Percentiles rank a stretch among this genome's conserved stretches.
These are phyloP conservation scores for Trachymyrmex septentrionalis DNA, from an alignment of 1,140 invertebrate genomes.

Conservation along the genomic window DNA sequence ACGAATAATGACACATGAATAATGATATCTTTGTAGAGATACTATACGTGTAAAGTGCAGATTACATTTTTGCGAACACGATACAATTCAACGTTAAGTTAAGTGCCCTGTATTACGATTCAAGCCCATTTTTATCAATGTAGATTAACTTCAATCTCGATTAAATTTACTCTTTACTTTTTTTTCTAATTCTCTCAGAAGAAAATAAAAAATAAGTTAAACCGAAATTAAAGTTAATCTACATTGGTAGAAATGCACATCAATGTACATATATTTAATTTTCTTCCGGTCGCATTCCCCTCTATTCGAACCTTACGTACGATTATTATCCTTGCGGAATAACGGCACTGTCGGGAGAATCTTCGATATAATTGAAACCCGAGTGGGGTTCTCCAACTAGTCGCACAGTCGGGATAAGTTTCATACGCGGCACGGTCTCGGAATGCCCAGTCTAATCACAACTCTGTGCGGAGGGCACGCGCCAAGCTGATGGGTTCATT, in stretches of 20 bases:
- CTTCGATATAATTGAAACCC: conserved; percentile 69
- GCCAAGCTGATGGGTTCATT: conserved; percentile 78
- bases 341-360: conserved; percentile 56
- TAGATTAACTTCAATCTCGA: no score
- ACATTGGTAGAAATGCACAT: neutral
- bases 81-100: neutral
- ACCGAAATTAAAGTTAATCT: no score
- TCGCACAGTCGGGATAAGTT: conserved; percentile 63
- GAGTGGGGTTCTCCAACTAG: conserved; percentile 29
- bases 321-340: conserved; percentile 38
- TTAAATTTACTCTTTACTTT: no score
- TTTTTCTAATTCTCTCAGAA: no score
- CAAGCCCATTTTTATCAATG: no score
- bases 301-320: conserved; percentile 16
- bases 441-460: conserved; percentile 80
- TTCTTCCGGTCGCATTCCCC: neutral
- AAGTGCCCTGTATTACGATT: neutral
- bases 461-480: conserved; percentile 72
- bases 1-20: neutral
- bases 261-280: conserved; percentile 38
- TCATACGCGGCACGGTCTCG: conserved; percentile 51
- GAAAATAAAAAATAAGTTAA: no score
- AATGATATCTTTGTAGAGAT: neutral
- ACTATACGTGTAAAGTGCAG: neutral
- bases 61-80: neutral